Evolutionary conservation across 2,113 vertebrate species (phyloP), one percentile per base, ranked within the genome.

Genomic region (Amazona guildingii): DNA sequence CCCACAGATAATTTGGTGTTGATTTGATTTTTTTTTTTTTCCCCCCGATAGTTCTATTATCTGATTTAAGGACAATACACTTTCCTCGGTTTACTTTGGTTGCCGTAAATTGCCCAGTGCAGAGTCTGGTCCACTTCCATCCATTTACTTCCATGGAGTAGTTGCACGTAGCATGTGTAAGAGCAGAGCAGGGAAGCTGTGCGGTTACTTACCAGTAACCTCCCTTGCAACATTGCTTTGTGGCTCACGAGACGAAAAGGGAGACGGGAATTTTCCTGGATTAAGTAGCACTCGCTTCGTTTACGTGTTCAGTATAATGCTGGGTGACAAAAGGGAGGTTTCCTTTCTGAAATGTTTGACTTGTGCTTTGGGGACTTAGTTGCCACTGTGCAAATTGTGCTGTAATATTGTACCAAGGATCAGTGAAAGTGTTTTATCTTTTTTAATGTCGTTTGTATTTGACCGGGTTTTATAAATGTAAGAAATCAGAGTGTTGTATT

Each of bases 401-500:
- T 97, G 97, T 97, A 97, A 97, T 96, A 97, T 91, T 94, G 96
- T 97, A 95, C 95, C 88, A 88, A 98, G 98, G 97, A 97, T 97
- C 95, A 95, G 97, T 98, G 97, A 91, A 97, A 97, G 97, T 97
- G 97, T 98, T 98, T 98, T 98, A 97, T 97, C 98, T 98, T 98
- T 98, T 98, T 96, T 98, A 97, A 98, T 96, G 96, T 98, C 10
- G 98, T 98, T 98, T 98, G 98, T 98, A 98, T 97, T 96, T 93
- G 98, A 98, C 87, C 48, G 97, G 98, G 93, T 98, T 98, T 98
- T 98, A 97, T 98, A 98, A 98, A 90, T 95, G 97, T 98, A 96
- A 97, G 97, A 97, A 97, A 98, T 97, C 95, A 98, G 97, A 98
- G 97, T 98, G 98, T 96, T 98, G 98, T 98, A 98, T 98, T 98